Base-by-base conservation (phyloP, 2,888 invertebrate species). In the Troglohyphantes excavatus region DNA sequence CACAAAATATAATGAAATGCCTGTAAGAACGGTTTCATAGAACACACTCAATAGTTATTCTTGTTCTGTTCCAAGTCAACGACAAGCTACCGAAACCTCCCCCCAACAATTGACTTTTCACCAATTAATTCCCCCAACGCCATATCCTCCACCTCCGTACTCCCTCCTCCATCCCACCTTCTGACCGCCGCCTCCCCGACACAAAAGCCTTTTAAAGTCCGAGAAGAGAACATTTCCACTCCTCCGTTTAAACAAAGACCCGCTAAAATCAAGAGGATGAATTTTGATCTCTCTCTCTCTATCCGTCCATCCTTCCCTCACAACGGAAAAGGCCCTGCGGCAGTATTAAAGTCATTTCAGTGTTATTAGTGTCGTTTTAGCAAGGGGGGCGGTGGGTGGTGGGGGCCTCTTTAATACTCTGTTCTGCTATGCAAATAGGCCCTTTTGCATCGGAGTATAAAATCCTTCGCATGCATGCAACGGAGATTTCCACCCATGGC, bases 321-420 rank as follows among this genome's bases (percentile, higher is more conserved):
- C n/a, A n/a, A n/a, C n/a, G n/a, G n/a, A 17, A 39, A 13, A 3
- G 39, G 13, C 39, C 53, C 53, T 53, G 53, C n/a, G 53, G 81
- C 87, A 73, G 87, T 88, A 88, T 88, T 88, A 88, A 88, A 88
- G 87, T 88, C 87, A 81, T 88, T 88, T 88, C 87, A 81, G 81
- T 88, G 87, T 88, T 88, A 88, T 88, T 88, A 88, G 87, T 88
- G 87, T 88, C 87, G 87, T 88, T 88, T 88, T 88, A 88, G 75
- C 67, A 73, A 39, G 26, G 59, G 39, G 65, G 61, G 61, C 61
- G 72, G n/a, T n/a, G n/a, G n/a, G n/a, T n/a, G n/a, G n/a, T n/a
- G n/a, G n/a, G n/a, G n/a, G n/a, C 72, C 53, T n/a, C n/a, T 53
- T 53, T 53, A 53, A 53, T 53, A 53, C 53, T 53, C 53, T 53